Evolutionary conservation across 2,113 vertebrate genomes (phyloP), one percentile per base, ranked within the genome.

Genomic region (Atlantisia rogersi): DNA sequence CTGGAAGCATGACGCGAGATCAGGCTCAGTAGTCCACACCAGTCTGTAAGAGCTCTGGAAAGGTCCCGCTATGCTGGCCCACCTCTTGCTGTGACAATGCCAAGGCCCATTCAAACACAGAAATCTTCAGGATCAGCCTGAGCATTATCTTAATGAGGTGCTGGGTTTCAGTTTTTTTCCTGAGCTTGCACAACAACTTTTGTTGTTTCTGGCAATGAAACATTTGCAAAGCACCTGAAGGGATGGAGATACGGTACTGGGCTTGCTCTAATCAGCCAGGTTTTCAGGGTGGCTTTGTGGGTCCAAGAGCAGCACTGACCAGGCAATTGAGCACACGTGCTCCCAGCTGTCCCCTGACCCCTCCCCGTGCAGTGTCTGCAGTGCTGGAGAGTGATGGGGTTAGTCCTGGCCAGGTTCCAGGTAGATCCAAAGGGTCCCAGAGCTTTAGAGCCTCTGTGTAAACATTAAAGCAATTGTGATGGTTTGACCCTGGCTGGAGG

Each of bases 361-460:
- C 17, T 46, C 44, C 26, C 31, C 18, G 40, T 18, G 24, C 0
- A 0, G 50, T 11, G 6, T 65, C 50, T 60, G 39, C 5, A 11
- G 58, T 42, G n/a, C 32, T 82, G 40, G 26, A 44, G 42, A 50
- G 58, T 31, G 50, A 68, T 35, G 24, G 15, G 18, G 11, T 86
- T 85, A 55, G 78, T 60, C 62, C 65, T 87, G 87, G 73, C 67
- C 48, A 76, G 44, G 58, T 18, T 91, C 53, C 74, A 79, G 53
- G 46, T 11, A 64, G 31, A 42, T 48, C 70, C 18, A 32, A n/a
- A 60, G 15, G 28, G 39, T 21, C 26, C 14, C 31, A 26, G 46
- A 28, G 28, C 69, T 37, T 52, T 69, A 53, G 9, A 73, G 14
- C 31, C 31, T 74, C 69, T 93, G 20, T 50, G 28, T 82, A 87